phyloP scores from a whole-genome alignment of 2,888 invertebrate species.

The Cataglyphis rosenhaueri region DNA sequence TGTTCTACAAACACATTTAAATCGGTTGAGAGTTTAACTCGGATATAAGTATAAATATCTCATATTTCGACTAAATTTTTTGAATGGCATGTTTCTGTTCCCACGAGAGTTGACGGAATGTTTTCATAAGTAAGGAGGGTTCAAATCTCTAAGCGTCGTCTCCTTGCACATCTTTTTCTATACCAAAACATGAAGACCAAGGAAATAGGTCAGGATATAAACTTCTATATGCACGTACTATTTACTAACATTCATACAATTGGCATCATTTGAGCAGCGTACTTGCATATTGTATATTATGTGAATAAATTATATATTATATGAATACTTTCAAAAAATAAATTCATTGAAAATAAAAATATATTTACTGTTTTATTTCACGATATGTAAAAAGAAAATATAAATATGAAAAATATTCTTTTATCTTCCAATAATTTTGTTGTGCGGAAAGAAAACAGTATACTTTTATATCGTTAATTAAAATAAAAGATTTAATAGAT shows the following conservation, averaged over 20 bases:
- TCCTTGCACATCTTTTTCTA: conserved; percentile 49
- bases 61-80: conserved; percentile 62
- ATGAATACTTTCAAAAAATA: not conserved
- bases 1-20: not conserved
- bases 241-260: conserved; percentile 26
- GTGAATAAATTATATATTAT: not conserved
- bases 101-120: conserved; percentile 73
- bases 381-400: not conserved
- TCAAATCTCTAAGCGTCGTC: conserved; percentile 33
- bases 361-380: not conserved
- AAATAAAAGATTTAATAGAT: not conserved
- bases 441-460: not conserved
- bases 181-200: conserved; percentile 47
- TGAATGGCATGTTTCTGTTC: conserved; percentile 70
- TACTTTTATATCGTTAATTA: not conserved
- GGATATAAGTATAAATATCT: not conserved
- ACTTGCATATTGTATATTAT: not conserved
- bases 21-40: not conserved
- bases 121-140: conserved; percentile 72
- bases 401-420: not conserved
- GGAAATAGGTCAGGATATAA: conserved; percentile 54
- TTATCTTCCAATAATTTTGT: not conserved
- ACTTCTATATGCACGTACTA: conserved; percentile 33
- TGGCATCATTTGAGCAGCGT: not conserved
- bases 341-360: not conserved